Conservation (phyloP, 2,113 vertebrate species). For the Cephalopholis sonnerati region DNA sequence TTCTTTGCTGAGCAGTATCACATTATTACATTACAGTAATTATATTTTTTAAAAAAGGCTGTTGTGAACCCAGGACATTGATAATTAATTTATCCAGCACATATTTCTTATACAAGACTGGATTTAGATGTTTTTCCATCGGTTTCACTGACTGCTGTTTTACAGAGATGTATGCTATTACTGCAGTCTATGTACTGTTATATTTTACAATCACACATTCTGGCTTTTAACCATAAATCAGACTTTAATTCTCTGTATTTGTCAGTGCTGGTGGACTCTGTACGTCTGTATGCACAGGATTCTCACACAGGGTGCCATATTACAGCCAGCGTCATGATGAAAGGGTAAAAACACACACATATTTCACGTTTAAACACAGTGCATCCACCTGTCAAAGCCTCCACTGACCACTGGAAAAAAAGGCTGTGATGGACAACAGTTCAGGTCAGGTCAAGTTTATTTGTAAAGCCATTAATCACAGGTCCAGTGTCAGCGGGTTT, state of each 20-base stretch:
- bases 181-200: background rate
- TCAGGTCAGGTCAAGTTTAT: conserved; percentile 72
- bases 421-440: conserved; percentile 57
- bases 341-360: conserved; percentile 46
- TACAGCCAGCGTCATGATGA: conserved; percentile 20
- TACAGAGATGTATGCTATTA: background rate
- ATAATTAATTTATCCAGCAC: background rate
- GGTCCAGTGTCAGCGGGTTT: conserved; percentile 51
- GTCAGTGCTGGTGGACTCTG: background rate
- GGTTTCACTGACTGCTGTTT: background rate
- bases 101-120: background rate
- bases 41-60: background rate
- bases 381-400: conserved; percentile 30
- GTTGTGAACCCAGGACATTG: background rate
- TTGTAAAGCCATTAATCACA: conserved; percentile 70
- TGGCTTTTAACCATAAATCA: background rate
- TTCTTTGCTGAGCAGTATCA: conserved; percentile 9
- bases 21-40: conserved; percentile 9
- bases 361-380: conserved; percentile 52
- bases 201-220: background rate
- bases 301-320: background rate
- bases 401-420: conserved; percentile 47
- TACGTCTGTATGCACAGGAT: background rate
- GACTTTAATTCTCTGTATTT: conserved; percentile 1
- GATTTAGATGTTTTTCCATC: background rate